Conservation (phyloP, 2,113 vertebrate genomes). For the Spea bombifrons region DNA sequence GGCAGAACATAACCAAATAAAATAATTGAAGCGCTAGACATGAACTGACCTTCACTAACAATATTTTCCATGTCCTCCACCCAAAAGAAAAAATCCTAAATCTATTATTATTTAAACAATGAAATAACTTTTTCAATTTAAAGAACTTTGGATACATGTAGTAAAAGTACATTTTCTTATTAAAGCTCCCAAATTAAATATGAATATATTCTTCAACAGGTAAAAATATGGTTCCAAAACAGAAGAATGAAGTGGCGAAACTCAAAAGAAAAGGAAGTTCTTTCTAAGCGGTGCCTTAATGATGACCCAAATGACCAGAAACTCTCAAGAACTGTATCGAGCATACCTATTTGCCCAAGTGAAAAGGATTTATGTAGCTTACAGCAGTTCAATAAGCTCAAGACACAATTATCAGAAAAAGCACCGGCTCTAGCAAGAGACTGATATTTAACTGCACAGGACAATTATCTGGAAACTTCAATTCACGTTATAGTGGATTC, state of each 20-base stretch:
- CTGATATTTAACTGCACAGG: slow-evolving; percentile 42
- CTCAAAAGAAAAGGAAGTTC: slow-evolving; percentile 90
- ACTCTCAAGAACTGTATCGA: slow-evolving; percentile 56
- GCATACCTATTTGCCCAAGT: slow-evolving; percentile 53
- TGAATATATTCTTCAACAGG: slow-evolving; percentile 65
- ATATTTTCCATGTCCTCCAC: too few species aligned
- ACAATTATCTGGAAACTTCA: slow-evolving; percentile 49
- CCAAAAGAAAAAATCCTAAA: too few species aligned
- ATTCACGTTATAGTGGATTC: slow-evolving; percentile 44
- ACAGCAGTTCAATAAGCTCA: slow-evolving; percentile 57
- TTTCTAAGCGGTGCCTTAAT: slow-evolving; percentile 66
- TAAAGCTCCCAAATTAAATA: too few species aligned
- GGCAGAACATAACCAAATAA: too few species aligned
- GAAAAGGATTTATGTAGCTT: slow-evolving; percentile 60
- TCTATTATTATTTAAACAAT: too few species aligned
- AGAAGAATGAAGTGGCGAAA: slow-evolving; percentile 98
- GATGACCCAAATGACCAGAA: slow-evolving; percentile 63
- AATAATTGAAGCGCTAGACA: too few species aligned
- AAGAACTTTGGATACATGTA: too few species aligned
- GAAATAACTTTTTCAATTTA: too few species aligned
- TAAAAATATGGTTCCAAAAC: slow-evolving; percentile 99
- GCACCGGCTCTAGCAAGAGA: slow-evolving; percentile 60
- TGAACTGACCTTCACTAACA: too few species aligned
- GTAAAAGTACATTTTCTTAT: too few species aligned
- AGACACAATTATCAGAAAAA: slow-evolving; percentile 60